Evolutionary conservation across 2,113 vertebrate genomes (phyloP), one percentile per base, ranked within the genome.

Genomic region (Eudyptes chrysolophus): DNA sequence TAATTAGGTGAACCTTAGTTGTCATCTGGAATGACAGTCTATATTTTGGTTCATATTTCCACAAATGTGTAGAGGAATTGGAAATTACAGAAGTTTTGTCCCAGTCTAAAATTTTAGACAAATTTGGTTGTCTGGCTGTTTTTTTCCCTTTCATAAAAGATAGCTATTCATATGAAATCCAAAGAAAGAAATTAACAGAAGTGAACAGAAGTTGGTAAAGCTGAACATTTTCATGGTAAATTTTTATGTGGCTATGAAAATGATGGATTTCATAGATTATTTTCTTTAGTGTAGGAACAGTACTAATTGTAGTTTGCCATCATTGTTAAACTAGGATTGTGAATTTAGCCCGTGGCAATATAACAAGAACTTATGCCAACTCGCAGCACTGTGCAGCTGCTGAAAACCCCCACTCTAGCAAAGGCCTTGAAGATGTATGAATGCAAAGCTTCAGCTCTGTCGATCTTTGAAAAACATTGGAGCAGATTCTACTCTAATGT

Each of bases 351-450:
- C 0, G 0, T 89, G 82, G 89, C 91, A 80, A 9, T 87, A 32
- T 89, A 95, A 76, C 72, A 87, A 89, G 95, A 89, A 79, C 24
- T 95, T 87, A 61, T 54, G 93, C 91, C 92, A 95, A 62, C 65
- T 95, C 94, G 70, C 72, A 89, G 89, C 7, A 3, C 77, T 84
- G 60, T 87, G 74, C 89, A 92, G 77, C 81, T 97, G 93, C 79
- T 82, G 64, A 86, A 94, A 96, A 82, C 13, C 36, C 58, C 36
- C 3, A 1, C 61, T 94, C 34, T 62, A 93, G 77, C 48, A 77
- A 58, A 22, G 89, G 44, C 62, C 48, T 87, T 86, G 60, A 76
- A 87, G 91, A 94, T 80, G 38, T 82, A 61, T 87, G 66, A 93
- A 82, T 76, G 79, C 46, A 64, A 36, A 90, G 46, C 18, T 75